Evolutionary conservation across 2,888 invertebrate genomes (phyloP).

Genomic region (Platycheirus albimanus): DNA sequence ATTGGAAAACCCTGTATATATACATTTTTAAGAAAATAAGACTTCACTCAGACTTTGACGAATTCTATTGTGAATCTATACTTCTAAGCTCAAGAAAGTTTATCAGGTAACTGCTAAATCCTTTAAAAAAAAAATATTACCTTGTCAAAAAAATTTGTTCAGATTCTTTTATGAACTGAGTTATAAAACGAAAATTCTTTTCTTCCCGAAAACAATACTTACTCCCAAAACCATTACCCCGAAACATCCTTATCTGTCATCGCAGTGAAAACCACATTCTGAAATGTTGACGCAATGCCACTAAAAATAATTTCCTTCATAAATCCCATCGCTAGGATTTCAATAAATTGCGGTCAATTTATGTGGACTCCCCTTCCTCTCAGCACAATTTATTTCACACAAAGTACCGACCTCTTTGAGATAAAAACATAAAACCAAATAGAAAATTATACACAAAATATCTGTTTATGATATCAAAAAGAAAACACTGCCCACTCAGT

Average conservation of each 20-base stretch:
- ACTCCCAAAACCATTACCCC: background rate
- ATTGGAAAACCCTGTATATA: no score
- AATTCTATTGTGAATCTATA: no score
- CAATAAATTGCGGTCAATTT: slow-evolving; percentile 56
- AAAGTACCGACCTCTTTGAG: slow-evolving; percentile 24
- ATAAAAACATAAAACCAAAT: slow-evolving; percentile 26
- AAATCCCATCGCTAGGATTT: slow-evolving; percentile 10
- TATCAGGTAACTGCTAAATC: no score
- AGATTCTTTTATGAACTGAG: no score
- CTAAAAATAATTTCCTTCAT: slow-evolving; percentile 20
- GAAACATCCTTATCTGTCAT: no score
- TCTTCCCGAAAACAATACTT: background rate
- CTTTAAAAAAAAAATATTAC: no score
- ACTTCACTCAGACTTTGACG: no score
- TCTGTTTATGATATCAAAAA: slow-evolving; percentile 44
- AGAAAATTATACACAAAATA: slow-evolving; percentile 5
- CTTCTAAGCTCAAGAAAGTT: no score
- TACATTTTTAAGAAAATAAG: no score
- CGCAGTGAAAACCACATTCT: no score
- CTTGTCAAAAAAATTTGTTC: no score
- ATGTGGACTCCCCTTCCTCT: slow-evolving; percentile 20
- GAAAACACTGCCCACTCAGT: slow-evolving; percentile 17
- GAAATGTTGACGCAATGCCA: slow-evolving; percentile 27
- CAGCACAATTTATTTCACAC: background rate
- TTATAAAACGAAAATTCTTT: no score